Evolutionary conservation across 2,797 vertebrate genomes (phyloP).

Genomic region (Pantherophis alleghaniensis): DNA sequence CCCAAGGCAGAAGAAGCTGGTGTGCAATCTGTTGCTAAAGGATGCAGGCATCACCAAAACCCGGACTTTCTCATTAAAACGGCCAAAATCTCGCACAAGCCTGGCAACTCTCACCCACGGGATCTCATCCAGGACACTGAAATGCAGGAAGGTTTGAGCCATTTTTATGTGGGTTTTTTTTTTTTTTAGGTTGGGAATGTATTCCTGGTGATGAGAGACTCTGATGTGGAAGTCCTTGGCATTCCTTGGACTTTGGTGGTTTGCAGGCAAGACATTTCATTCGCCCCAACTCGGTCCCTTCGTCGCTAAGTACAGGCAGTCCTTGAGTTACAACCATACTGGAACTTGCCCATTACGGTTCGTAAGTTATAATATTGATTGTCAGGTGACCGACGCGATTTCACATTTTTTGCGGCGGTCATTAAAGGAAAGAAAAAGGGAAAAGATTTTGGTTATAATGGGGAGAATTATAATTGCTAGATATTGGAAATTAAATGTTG

Average conservation of each 20-base stretch:
- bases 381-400: background rate
- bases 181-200: background rate
- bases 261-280: background rate
- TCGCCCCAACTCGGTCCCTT: background rate
- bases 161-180: background rate
- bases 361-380: too few species aligned
- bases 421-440: background rate
- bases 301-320: too few species aligned
- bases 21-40: background rate
- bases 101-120: background rate
- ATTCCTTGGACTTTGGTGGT: background rate
- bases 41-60: background rate
- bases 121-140: background rate
- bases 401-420: background rate
- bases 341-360: too few species aligned
- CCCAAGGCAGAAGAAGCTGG: background rate
- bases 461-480: too few species aligned
- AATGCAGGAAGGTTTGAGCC: background rate
- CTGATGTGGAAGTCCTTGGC: background rate
- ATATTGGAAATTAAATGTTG: too few species aligned
- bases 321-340: too few species aligned
- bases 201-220: background rate
- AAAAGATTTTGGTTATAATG: background rate
- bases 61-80: background rate
- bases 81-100: background rate